Evolutionary conservation across 2,797 vertebrate genomes (phyloP), one percentile per base, ranked within the genome.

Genomic region (Lepilemur septentrionalis): DNA sequence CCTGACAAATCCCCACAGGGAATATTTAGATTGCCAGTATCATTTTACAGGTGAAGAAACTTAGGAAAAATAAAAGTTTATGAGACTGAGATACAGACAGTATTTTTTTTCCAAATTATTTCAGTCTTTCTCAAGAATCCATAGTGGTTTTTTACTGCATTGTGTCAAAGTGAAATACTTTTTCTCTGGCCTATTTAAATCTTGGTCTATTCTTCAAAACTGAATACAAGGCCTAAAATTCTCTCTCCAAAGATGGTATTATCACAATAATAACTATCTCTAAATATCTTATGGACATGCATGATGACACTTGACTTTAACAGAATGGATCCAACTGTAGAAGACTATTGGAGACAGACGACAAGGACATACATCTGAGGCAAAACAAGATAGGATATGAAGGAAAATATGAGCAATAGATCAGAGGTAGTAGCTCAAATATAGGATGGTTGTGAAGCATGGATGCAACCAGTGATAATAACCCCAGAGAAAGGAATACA

Each of bases 21-120:
- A 83, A 85, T 50, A 79, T 90, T 93, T 87, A 94, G 17, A 94
- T 86, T 67, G 61, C 69, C 41, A 50, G 70, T 76, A 20, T 52
- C 70, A 87, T 75, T 89, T 96, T 94, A 91, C 48, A 76, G 73
- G 35, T 96, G 69, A 82, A 67, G 7, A 89, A 76, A 73, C 92
- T 81, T 48, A 86, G 32, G 0, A 32, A 46, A 59, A 18, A 81
- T 61, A 78, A 50, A 67, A 81, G 57, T 46, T 38, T 83, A 20
- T 32, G 28, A 89, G 59, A 63, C n/a, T n/a, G 1, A 69, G 10
- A 69, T 41, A 69, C 32, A 73, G 32, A 69, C 46, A 32, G 20
- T 10, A 30, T 22, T 22, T 48, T 48, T 50, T 57, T 30, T 9
- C 59, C 10, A 81, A 73, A 63, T 13, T 70, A 0, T 94, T 81